phyloP scores from a whole-genome alignment of 92 coral and sea anemone species.

The Porites lobata region DNA sequence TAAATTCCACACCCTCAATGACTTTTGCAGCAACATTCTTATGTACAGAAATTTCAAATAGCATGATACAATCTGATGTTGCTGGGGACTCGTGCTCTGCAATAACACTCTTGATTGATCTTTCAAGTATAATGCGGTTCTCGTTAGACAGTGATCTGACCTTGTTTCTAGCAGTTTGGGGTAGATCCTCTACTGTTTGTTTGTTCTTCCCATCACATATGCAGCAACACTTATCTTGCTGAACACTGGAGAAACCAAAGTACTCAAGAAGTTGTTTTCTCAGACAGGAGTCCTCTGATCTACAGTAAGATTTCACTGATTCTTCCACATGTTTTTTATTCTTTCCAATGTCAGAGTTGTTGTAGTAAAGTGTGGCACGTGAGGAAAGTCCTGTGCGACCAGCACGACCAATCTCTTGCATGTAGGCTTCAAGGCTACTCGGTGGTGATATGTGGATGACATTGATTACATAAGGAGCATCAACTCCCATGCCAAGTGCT shows the following conservation, averaged over 20 bases:
- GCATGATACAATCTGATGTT: conserved; percentile 30
- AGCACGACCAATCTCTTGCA: conserved; percentile 67
- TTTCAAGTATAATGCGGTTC: conserved; percentile 37
- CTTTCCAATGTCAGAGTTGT: too few relatives aligned
- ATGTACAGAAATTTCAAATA: conserved; percentile 52
- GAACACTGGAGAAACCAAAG: conserved; percentile 51
- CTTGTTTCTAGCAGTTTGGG: conserved; percentile 35
- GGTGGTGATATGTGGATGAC: conserved; percentile 70
- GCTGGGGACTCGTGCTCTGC: conserved; percentile 31
- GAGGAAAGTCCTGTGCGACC: too few relatives aligned
- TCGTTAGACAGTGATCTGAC: conserved; percentile 31
- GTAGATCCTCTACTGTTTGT: conserved; percentile 24
- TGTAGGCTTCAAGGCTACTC: conserved; percentile 69
- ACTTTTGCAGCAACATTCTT: conserved; percentile 64
- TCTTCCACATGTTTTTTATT: too few relatives aligned
- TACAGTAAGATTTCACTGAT: conserved; percentile 17
- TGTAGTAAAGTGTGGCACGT: too few relatives aligned
- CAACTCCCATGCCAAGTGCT: conserved; percentile 16
- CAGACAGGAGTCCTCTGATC: conserved; percentile 45
- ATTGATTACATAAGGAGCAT: conserved; percentile 68
- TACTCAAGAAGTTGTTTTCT: conserved; percentile 55
- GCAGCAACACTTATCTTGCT: conserved; percentile 60
- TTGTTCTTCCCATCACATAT: conserved; percentile 66
- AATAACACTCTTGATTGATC: conserved; percentile 47
- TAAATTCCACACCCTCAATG: conserved; percentile 61